Evolutionary conservation across 2,797 vertebrate genomes (phyloP), one percentile per base, ranked within the genome.

Genomic region (Danio albolineatus): DNA sequence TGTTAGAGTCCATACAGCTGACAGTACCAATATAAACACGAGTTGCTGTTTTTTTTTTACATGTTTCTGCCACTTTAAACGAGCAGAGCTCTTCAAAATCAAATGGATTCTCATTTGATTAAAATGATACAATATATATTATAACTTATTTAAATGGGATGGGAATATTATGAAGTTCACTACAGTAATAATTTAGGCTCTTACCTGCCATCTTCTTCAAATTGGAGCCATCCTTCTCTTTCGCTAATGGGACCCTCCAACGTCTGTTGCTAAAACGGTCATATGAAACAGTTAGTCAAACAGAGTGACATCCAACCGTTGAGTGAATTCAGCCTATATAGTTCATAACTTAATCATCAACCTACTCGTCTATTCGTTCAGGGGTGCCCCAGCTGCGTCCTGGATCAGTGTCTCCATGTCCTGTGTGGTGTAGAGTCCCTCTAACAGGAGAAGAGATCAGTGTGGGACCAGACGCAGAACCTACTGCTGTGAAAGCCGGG

Each of bases 171-270:
- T 21, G 17, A 19, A 6, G 10, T 54, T 54, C 19, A 7, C 28
- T 46, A n/a, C 13, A 46, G 13, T 5, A 12, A 36, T 28, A 49
- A 5, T 71, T 71, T 13, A 43, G 44, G 28, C 38, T 46, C 79
- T 62, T 80, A 95, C 94, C 94, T 92, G 92, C 72, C 94, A 95
- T 94, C 85, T 85, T 91, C 83, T 88, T 83, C 76, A 95, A 87
- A 85, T 95, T 95, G 78, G 90, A 90, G 21, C 21, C 72, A 5
- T 89, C 88, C 70, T 87, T 92, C 76, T 90, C 91, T 60, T 39
- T 83, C 76, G 12, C 19, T 6, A 86, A 10, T 41, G 78, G 64
- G 3, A 62, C 12, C 85, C 80, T 92, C 87, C 87, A 88, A 76
- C 49, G 79, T 60, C 85, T 65, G 38, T 57, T n/a, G 43, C 90